phyloP scores from a whole-genome alignment of 2,888 invertebrate species.

The Metacarcinus magister region DNA sequence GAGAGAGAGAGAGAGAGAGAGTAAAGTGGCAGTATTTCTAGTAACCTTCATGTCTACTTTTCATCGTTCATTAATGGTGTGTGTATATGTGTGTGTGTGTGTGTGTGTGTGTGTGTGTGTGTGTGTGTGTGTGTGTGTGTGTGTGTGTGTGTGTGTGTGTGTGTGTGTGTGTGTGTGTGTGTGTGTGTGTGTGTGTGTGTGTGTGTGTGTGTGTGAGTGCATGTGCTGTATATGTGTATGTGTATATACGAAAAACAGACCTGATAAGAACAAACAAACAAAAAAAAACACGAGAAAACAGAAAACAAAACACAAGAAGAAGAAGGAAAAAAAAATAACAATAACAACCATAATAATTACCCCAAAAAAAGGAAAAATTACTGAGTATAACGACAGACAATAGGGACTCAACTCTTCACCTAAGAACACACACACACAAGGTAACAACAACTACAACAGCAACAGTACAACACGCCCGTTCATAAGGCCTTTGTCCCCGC shows the following conservation, averaged over 20 bases:
- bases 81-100: constrained; percentile 15
- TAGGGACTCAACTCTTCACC: too few species aligned
- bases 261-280: not conserved
- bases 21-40: not conserved
- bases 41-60: too few species aligned
- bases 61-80: not conserved
- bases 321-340: not conserved
- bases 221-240: not conserved
- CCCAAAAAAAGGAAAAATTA: too few species aligned
- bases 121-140: constrained; percentile 26
- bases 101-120: constrained; percentile 9
- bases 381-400: too few species aligned
- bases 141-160: constrained; percentile 26
- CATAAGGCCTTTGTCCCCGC: not conserved
- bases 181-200: not conserved
- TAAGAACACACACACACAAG: too few species aligned
- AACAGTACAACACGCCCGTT: not conserved
- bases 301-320: not conserved
- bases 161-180: not conserved
- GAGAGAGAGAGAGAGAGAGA: constrained; percentile 19
- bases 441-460: not conserved
- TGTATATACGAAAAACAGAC: not conserved
- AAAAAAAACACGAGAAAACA: not conserved
- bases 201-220: not conserved
- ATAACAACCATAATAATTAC: too few species aligned